These are phyloP conservation scores for Paedocypris micromegethes DNA, from an alignment of 2,797 vertebrate genomes.

Conservation along the genomic window DNA sequence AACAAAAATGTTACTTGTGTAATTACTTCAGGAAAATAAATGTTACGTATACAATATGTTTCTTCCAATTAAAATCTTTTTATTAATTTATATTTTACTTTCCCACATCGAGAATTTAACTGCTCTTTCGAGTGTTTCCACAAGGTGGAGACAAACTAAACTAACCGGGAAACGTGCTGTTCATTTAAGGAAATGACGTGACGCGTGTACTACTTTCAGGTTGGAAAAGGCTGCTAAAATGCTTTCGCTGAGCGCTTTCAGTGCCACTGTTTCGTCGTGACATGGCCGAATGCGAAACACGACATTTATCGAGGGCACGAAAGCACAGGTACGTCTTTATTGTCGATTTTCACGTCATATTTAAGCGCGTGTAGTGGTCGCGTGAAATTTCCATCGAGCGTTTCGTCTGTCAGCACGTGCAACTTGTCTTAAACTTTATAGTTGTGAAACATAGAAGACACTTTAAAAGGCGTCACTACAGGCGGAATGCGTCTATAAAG, in stretches of 20 bases:
- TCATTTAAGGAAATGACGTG: conserved; percentile 70
- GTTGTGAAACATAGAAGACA: neutral
- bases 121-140: neutral
- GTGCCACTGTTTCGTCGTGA: conserved; percentile 1
- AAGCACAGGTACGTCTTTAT: conserved; percentile 27
- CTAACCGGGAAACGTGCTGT: neutral
- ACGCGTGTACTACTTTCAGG: neutral
- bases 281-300: conserved; percentile 31
- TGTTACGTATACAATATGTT: too few species aligned
- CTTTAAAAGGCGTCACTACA: neutral
- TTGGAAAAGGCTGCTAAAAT: neutral
- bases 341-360: too few species aligned
- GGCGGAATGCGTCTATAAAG: neutral
- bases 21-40: too few species aligned
- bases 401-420: conserved; percentile 38
- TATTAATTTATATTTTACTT: too few species aligned
- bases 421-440: conserved; percentile 6
- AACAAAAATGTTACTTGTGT: too few species aligned
- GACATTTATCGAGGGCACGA: conserved; percentile 9
- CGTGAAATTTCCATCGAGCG: neutral
- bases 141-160: conserved; percentile 36
- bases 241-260: conserved; percentile 19
- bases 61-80: too few species aligned
- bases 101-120: too few species aligned
- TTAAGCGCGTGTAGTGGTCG: neutral